Evolutionary conservation across 2,888 invertebrate genomes (phyloP).

Genomic region (Therioaphis trifolii): DNA sequence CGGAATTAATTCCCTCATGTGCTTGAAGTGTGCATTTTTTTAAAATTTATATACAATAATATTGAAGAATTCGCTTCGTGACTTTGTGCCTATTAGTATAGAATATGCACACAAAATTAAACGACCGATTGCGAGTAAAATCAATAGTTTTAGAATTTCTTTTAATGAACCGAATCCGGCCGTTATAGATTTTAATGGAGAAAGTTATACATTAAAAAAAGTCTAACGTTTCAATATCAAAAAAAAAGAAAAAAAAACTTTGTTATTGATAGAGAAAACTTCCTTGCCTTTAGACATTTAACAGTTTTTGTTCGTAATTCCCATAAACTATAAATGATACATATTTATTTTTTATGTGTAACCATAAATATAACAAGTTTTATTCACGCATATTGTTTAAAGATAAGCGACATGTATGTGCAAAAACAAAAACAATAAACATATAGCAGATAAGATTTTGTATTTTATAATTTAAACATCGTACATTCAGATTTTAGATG

Average conservation of each 20-base stretch:
- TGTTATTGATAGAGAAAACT: constrained; percentile 40
- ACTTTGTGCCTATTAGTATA: too few relatives aligned
- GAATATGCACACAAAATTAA: too few relatives aligned
- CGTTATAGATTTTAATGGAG: constrained; percentile 25
- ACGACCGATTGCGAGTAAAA: neutral
- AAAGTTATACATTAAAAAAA: constrained; percentile 13
- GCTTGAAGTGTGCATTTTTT: too few relatives aligned
- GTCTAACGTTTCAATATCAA: neutral
- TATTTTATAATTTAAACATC: constrained; percentile 11
- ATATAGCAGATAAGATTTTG: too few relatives aligned
- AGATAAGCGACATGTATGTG: constrained; percentile 10
- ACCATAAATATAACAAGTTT: constrained; percentile 13
- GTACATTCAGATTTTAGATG: neutral
- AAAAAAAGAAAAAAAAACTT: constrained; percentile 2
- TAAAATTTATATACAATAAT: too few relatives aligned
- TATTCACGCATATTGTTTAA: constrained; percentile 19
- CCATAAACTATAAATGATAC: constrained; percentile 10
- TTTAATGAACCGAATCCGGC: constrained; percentile 16
- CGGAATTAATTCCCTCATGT: too few relatives aligned
- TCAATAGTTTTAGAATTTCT: neutral
- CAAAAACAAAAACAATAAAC: constrained; percentile 25
- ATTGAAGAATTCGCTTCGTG: too few relatives aligned
- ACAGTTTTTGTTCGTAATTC: constrained; percentile 28
- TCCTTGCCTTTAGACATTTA: neutral
- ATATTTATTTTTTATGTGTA: constrained; percentile 26